Percentiles rank a stretch among this genome's conserved stretches.
phyloP scores from a whole-genome alignment of 1,140 invertebrate genomes.

The Andricus grossulariae region DNA sequence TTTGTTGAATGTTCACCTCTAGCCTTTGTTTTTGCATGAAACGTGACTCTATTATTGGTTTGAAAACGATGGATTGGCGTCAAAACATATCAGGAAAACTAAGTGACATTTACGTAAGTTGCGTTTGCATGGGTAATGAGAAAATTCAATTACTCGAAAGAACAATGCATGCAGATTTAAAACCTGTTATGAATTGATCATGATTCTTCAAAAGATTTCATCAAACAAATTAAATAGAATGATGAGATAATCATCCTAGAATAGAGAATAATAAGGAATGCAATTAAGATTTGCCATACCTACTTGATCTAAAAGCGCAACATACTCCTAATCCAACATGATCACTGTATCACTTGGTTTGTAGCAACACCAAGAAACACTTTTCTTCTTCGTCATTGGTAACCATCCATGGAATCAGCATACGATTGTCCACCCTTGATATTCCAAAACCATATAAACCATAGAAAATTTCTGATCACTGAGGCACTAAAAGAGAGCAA shows the following conservation, averaged over 20 bases:
- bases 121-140: background rate
- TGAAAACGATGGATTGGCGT: constrained; percentile 8
- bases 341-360: constrained; percentile 21
- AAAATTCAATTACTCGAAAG: background rate
- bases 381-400: background rate
- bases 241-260: too few species aligned
- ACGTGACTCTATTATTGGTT: constrained; percentile 14
- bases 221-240: too few species aligned
- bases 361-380: constrained; percentile 14
- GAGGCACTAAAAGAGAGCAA: background rate
- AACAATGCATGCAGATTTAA: background rate
- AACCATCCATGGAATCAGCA: background rate
- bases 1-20: background rate
- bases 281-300: background rate
- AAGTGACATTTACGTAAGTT: constrained; percentile 14
- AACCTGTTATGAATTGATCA: too few species aligned
- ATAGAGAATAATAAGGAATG: too few species aligned
- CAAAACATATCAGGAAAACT: constrained; percentile 22
- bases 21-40: constrained; percentile 22
- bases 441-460: background rate
- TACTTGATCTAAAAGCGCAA: background rate
- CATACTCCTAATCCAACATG: constrained; percentile 15
- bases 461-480: background rate
- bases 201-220: background rate
- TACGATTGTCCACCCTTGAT: background rate